Percentiles rank a stretch among this genome's conserved stretches.
Evolutionary conservation across 1,140 invertebrate species (phyloP).

Genomic region (Conopomorpha cramerella): DNA sequence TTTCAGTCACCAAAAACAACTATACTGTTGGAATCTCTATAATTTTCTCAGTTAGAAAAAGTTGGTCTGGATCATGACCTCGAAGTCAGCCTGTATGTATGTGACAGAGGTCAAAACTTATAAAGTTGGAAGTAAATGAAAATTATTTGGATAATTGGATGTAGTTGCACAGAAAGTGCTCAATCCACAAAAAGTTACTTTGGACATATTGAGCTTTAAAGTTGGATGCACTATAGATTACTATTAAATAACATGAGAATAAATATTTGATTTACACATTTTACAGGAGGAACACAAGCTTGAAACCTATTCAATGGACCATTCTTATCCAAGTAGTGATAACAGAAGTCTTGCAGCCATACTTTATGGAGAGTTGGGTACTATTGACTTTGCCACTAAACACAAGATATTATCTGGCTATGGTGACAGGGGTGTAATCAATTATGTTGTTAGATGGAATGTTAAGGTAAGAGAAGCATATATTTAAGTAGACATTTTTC

Average conservation of each 20-base stretch:
- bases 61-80: no score
- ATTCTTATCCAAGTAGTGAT: conserved; percentile 78
- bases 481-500: no score
- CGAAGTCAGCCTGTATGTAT: no score
- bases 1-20: no score
- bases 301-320: conserved; percentile 81
- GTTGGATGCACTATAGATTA: conserved; percentile 1
- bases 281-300: conserved; percentile 36
- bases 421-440: conserved; percentile 72
- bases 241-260: conserved; percentile 3
- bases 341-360: conserved; percentile 71
- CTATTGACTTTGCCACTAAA: conserved; percentile 71
- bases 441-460: conserved; percentile 88
- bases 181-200: no score
- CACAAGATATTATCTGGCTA: conserved; percentile 74
- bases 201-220: no score
- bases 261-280: conserved; percentile 5
- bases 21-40: no score
- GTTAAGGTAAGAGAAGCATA: conserved; percentile 75
- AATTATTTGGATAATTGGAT: no score
- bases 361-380: conserved; percentile 88
- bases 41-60: no score
- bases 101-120: no score
- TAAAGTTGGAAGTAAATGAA: no score
- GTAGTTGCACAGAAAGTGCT: no score